Evolutionary conservation across 2,888 invertebrate species (phyloP).

Genomic region (Myathropa florea): DNA sequence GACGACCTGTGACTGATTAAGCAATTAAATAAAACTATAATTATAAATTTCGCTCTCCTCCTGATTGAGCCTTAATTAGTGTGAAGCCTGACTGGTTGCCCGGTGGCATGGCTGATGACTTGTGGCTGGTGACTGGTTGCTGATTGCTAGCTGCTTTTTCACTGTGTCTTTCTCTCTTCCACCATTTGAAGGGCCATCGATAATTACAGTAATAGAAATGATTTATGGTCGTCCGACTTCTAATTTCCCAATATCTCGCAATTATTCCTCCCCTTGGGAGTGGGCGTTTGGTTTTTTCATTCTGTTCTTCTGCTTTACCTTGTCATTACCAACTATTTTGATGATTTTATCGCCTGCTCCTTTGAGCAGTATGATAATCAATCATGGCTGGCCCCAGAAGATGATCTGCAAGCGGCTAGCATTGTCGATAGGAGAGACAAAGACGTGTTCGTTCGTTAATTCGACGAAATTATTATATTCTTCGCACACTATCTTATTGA

Average conservation of each 20-base stretch:
- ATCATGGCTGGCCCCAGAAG: slow-evolving; percentile 52
- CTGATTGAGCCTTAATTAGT: slow-evolving; percentile 64
- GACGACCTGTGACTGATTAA: slow-evolving; percentile 36
- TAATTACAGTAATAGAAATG: slow-evolving; percentile 69
- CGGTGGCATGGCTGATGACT: background rate
- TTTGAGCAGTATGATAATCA: slow-evolving; percentile 50
- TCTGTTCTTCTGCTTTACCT: slow-evolving; percentile 32
- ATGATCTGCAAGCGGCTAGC: slow-evolving; percentile 37
- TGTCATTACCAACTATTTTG: slow-evolving; percentile 64
- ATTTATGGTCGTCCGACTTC: slow-evolving; percentile 57
- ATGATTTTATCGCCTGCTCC: slow-evolving; percentile 49
- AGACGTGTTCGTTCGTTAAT: slow-evolving; percentile 56
- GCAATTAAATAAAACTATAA: slow-evolving; percentile 67
- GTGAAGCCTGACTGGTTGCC: slow-evolving; percentile 16
- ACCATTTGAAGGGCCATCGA: slow-evolving; percentile 43
- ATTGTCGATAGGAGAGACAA: background rate
- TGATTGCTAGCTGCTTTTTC: background rate
- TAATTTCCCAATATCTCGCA: slow-evolving; percentile 59
- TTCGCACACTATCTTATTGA: slow-evolving; percentile 63
- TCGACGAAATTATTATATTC: slow-evolving; percentile 67
- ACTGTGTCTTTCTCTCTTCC: background rate
- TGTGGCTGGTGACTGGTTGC: background rate
- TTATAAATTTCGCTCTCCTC: slow-evolving; percentile 48
- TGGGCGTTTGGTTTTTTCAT: slow-evolving; percentile 12
- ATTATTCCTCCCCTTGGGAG: slow-evolving; percentile 51